Evolutionary conservation across 2,797 vertebrate species (phyloP).

Genomic region (Tauraco hartlaubi): DNA sequence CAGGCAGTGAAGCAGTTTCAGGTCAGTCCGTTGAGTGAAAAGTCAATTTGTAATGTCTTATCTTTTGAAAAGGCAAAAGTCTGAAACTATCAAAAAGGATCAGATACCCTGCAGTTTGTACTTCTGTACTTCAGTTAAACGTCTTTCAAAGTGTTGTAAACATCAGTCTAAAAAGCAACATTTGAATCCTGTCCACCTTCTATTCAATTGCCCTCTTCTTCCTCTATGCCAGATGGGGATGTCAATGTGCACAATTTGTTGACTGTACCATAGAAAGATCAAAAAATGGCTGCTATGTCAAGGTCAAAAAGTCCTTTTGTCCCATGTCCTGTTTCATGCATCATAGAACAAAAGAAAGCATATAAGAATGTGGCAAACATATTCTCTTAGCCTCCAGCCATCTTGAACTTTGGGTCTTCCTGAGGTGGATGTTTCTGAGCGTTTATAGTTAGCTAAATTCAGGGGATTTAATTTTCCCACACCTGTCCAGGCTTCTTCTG

Average conservation of each 20-base stretch:
- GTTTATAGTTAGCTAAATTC: neutral
- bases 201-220: neutral
- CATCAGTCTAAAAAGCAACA: neutral
- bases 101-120: neutral
- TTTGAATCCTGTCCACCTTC: neutral
- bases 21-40: neutral
- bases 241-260: neutral
- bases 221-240: neutral
- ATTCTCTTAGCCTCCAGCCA: neutral
- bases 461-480: neutral
- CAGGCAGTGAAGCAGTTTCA: neutral
- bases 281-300: neutral
- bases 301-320: neutral
- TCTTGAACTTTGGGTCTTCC: neutral
- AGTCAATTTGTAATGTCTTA: neutral
- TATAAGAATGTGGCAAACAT: rapidly evolving
- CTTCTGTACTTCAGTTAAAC: neutral
- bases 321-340: neutral
- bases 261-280: neutral
- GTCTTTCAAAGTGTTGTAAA: neutral
- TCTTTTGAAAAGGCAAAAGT: neutral
- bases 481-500: neutral
- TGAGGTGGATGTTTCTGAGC: neutral
- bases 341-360: neutral
- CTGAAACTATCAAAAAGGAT: neutral